These are phyloP conservation scores for Anguilla pacifica DNA, from an alignment of 2,797 vertebrate genomes.

Conservation along the genomic window DNA sequence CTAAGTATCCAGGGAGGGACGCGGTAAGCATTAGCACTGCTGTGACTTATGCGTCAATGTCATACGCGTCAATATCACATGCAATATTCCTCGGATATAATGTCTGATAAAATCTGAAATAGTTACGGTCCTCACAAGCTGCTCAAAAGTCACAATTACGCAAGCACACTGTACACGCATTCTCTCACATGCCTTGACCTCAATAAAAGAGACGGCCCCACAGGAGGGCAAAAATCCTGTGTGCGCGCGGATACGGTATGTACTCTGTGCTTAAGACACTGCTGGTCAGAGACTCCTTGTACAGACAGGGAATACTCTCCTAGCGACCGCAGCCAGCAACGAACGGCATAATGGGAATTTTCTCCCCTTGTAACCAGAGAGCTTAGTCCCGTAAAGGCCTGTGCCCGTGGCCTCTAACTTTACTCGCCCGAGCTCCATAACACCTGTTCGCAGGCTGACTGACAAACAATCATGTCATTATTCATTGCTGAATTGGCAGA, in stretches of 20 bases:
- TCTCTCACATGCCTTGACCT: not conserved
- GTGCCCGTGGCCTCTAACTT: conserved; percentile 49
- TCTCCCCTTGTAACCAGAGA: conserved; percentile 61
- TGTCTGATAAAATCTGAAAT: conserved; percentile 2
- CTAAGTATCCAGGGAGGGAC: conserved; percentile 43
- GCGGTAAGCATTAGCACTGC: conserved; percentile 53
- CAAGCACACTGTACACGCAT: not conserved
- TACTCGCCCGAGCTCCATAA: conserved; percentile 48
- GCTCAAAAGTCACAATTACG: not conserved
- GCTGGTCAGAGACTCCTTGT: conserved; percentile 51
- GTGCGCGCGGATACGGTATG: conserved; percentile 23
- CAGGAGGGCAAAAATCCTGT: conserved; percentile 16
- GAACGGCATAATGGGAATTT: conserved; percentile 46
- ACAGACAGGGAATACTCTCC: conserved; percentile 42
- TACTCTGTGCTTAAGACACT: conserved; percentile 56
- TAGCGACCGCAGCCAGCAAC: conserved; percentile 32
- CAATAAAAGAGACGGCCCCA: not conserved
- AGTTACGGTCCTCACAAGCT: not conserved
- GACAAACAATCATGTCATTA: conserved; percentile 67
- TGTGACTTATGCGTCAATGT: conserved; percentile 41
- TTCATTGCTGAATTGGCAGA: conserved; percentile 50
- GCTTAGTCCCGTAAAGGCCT: conserved; percentile 39
- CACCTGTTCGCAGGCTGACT: conserved; percentile 64
- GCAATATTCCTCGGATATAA: conserved; percentile 34
- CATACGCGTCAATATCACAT: conserved; percentile 49